phyloP scores from a whole-genome alignment of 2,888 invertebrate species.

The Papilio gigon region DNA sequence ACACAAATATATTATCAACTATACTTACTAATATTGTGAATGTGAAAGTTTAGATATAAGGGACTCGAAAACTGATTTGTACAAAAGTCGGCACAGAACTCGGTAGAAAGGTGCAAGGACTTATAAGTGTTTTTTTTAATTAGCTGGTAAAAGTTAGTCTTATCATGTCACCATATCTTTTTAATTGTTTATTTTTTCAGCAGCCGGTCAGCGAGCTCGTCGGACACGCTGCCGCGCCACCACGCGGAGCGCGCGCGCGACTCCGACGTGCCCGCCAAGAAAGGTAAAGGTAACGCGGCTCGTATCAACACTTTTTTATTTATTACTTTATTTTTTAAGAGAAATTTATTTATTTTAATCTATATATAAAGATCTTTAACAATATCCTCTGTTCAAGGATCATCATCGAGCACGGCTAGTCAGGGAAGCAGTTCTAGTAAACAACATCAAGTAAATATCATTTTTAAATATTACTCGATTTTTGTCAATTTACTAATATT shows the following conservation, averaged over 20 bases:
- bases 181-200: constrained; percentile 8
- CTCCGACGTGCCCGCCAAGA: constrained; percentile 73
- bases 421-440: constrained; percentile 74
- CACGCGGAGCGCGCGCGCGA: constrained; percentile 68
- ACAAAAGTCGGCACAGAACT: not conserved
- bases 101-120: no score
- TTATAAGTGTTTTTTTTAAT: no score
- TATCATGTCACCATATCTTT: no score
- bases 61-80: no score
- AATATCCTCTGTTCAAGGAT: constrained; percentile 56
- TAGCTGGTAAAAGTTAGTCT: no score
- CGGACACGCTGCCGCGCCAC: constrained; percentile 66
- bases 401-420: constrained; percentile 71
- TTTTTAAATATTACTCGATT: no score
- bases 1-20: not conserved
- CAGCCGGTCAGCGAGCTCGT: constrained; percentile 50
- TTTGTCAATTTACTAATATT: no score
- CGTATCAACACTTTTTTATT: constrained; percentile 37
- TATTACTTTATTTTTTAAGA: not conserved
- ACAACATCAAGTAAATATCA: constrained; percentile 61
- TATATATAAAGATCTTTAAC: not conserved
- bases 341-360: not conserved
- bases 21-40: no score
- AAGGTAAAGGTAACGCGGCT: constrained; percentile 70
- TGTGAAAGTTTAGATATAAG: no score